phyloP scores from a whole-genome alignment of 2,797 vertebrate genomes.

The Tolypeutes matacus region DNA sequence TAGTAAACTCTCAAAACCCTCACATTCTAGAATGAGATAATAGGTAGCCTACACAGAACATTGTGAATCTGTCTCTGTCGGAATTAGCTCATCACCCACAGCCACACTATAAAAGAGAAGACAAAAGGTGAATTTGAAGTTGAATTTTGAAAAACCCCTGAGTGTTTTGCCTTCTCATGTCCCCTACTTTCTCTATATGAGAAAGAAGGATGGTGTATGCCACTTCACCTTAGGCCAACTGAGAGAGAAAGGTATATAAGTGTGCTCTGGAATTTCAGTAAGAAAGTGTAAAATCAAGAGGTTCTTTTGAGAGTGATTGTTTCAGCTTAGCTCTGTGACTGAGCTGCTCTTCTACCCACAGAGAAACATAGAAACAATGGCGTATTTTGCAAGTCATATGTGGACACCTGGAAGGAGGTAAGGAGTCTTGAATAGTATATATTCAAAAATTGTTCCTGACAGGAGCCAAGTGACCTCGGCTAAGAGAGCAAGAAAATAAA shows the following conservation, averaged over 20 bases:
- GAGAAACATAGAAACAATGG: background rate
- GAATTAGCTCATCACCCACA: background rate
- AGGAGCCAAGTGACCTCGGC: background rate
- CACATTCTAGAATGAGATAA: background rate
- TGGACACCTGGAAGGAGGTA: background rate
- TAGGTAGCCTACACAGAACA: background rate
- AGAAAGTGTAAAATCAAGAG: background rate
- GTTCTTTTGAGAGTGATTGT: background rate
- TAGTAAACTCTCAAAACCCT: background rate
- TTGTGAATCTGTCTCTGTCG: background rate
- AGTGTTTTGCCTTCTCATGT: background rate
- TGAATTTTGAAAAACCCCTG: background rate
- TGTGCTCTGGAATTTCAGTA: background rate
- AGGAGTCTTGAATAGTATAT: background rate
- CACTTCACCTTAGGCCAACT: background rate
- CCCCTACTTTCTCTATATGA: background rate
- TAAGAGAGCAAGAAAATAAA: background rate
- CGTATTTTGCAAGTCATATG: background rate
- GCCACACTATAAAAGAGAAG: background rate
- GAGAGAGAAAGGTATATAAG: background rate
- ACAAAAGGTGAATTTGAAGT: background rate
- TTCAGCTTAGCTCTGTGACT: background rate
- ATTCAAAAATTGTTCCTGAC: background rate
- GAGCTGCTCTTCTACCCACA: background rate
- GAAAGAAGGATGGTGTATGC: background rate